Percentiles rank a stretch among this genome's conserved stretches.
phyloP scores from a whole-genome alignment of 2,113 vertebrate species.

The Onychostoma macrolepis region DNA sequence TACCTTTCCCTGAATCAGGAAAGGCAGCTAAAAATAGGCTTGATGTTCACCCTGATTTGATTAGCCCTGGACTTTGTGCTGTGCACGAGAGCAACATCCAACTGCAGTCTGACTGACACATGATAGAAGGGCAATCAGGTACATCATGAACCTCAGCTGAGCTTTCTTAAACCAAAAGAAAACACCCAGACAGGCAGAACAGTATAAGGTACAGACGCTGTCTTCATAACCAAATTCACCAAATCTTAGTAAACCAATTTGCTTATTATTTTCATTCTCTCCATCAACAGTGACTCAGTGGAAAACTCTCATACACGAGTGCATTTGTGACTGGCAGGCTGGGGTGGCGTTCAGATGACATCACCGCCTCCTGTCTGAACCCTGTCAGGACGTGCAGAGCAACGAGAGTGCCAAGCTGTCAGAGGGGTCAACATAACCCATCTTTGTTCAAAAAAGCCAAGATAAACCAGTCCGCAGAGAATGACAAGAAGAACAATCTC shows the following conservation, averaged over 20 bases:
- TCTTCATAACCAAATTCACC: neutral
- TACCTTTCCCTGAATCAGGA: neutral
- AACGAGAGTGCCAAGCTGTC: slow-evolving; percentile 17
- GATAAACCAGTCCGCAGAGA: neutral
- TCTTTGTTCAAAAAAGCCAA: neutral
- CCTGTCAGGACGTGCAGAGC: slow-evolving; percentile 16
- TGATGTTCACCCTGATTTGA: slow-evolving; percentile 28
- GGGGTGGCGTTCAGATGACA: neutral
- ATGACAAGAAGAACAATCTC: neutral
- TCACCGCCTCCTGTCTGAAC: slow-evolving; percentile 10
- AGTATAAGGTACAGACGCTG: neutral
- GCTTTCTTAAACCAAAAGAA: neutral
- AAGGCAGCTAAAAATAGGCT: slow-evolving; percentile 44
- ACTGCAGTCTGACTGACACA: slow-evolving; percentile 15
- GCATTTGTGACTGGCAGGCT: slow-evolving; percentile 30
- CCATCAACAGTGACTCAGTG: neutral
- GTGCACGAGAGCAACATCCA: neutral
- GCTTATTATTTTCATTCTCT: neutral
- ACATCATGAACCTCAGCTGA: neutral
- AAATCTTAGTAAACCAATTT: neutral
- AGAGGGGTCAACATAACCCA: neutral
- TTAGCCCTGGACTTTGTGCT: slow-evolving; percentile 31
- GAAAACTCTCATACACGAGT: slow-evolving; percentile 14
- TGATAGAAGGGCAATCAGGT: slow-evolving; percentile 11
- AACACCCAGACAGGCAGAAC: neutral